phyloP scores from a whole-genome alignment of 2,888 invertebrate genomes.

The Bugula neritina region DNA sequence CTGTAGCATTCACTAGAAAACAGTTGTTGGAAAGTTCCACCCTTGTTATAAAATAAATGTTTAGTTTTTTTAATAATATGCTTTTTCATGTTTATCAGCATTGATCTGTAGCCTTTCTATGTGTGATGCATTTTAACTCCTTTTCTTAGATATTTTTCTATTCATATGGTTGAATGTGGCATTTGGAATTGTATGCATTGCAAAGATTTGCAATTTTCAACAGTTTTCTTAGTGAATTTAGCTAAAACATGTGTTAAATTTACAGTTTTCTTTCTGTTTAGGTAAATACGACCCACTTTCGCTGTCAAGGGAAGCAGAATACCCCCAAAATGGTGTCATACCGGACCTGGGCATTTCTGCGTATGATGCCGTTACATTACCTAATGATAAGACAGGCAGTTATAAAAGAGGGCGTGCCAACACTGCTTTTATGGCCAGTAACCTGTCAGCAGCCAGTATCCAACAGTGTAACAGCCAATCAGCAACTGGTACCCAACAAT shows the following conservation, averaged over 20 bases:
- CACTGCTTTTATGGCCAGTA: slow-evolving; percentile 2
- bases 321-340: neutral
- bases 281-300: slow-evolving; percentile 17
- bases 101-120: no score
- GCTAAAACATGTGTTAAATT: neutral
- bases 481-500: neutral
- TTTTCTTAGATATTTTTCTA: neutral
- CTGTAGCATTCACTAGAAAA: no score
- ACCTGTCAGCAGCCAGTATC: neutral
- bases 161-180: neutral
- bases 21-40: no score
- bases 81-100: no score
- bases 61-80: no score
- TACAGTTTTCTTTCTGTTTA: no score
- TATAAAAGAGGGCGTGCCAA: slow-evolving; percentile 16
- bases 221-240: neutral
- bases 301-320: neutral
- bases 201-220: neutral
- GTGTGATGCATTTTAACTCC: neutral
- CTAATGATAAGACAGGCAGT: neutral
- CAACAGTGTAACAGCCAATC: neutral
- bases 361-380: slow-evolving; percentile 19
- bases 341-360: neutral
- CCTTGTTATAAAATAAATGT: no score
- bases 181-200: neutral